Percentiles rank a stretch among this genome's conserved stretches.
These are phyloP conservation scores for Drosophila novamexicana DNA, from an alignment of 1,140 invertebrate species.

Conservation along the genomic window DNA sequence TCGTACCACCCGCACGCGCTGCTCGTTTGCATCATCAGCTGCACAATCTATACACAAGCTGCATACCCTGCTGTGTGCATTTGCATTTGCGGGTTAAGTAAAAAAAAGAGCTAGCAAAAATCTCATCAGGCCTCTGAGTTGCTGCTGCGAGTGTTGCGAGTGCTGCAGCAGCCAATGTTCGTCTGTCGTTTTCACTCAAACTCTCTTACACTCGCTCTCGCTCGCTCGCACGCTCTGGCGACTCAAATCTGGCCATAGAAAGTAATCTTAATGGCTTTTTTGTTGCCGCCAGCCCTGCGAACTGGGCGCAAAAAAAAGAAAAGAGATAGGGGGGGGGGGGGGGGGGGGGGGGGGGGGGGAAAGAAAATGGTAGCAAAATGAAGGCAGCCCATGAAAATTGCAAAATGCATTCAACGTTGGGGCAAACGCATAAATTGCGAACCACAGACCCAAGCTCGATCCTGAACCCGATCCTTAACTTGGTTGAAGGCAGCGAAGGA, in stretches of 20 bases:
- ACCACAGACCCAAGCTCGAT: slow-evolving; percentile 18
- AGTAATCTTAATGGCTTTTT: slow-evolving; percentile 82
- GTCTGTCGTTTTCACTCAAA: slow-evolving; percentile 7
- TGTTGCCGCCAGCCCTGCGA: slow-evolving; percentile 47
- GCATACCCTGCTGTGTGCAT: slow-evolving; percentile 13
- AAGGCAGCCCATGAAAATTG: slow-evolving; percentile 74
- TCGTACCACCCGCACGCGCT: neutral
- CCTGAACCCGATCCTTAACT: slow-evolving; percentile 49
- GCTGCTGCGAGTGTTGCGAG: neutral
- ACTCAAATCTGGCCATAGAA: slow-evolving; percentile 72
- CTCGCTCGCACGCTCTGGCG: slow-evolving; percentile 8
- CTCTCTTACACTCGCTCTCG: neutral
- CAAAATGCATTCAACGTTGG: slow-evolving; percentile 76
- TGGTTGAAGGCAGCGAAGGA: slow-evolving; percentile 5
- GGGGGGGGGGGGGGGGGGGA: slow-evolving; percentile 7
- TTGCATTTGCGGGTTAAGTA: slow-evolving; percentile 8
- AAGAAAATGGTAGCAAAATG: slow-evolving; percentile 23
- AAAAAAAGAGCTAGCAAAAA: slow-evolving; percentile 18
- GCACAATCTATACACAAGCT: slow-evolving; percentile 8
- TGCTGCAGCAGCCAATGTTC: neutral
- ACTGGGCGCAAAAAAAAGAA: slow-evolving; percentile 40
- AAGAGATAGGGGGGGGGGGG: slow-evolving; percentile 32
- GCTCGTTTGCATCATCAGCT: slow-evolving; percentile 34
- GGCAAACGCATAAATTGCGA: slow-evolving; percentile 77
- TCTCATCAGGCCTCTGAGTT: slow-evolving; percentile 31